Conservation (phyloP, 2,113 vertebrate genomes). For the Myxocyprinus asiaticus region DNA sequence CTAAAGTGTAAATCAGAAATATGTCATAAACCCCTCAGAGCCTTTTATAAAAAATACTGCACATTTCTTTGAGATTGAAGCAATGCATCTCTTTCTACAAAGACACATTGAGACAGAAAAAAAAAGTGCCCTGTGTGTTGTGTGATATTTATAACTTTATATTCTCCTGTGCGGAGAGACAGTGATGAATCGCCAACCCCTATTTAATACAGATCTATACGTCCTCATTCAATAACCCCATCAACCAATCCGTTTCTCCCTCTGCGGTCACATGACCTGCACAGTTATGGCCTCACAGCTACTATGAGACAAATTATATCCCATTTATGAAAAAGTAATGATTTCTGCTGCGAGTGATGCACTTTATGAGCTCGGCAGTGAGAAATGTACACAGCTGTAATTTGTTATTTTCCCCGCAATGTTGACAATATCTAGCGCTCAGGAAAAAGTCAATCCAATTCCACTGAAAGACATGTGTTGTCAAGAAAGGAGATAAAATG, state of each 20-base stretch:
- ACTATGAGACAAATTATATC: conserved; percentile 74
- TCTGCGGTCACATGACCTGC: conserved; percentile 60
- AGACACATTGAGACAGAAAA: conserved; percentile 41
- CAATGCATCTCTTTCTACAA: conserved; percentile 62
- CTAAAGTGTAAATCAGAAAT: not conserved
- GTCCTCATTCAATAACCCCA: conserved; percentile 64
- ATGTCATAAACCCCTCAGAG: conserved; percentile 50
- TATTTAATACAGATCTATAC: conserved; percentile 60
- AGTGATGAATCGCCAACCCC: conserved; percentile 55
- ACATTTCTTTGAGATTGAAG: conserved; percentile 41
- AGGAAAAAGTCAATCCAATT: conserved; percentile 69
- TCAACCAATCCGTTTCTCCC: conserved; percentile 58
- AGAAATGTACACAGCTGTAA: conserved; percentile 28
- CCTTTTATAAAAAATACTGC: conserved; percentile 49
- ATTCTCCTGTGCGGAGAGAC: conserved; percentile 57
- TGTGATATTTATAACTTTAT: conserved; percentile 67
- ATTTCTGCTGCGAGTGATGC: conserved; percentile 67
- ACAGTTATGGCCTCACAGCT: conserved; percentile 57
- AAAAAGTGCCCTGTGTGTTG: conserved; percentile 4
- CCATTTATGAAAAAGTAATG: conserved; percentile 78
- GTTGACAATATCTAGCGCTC: conserved; percentile 62
- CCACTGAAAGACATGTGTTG: conserved; percentile 67
- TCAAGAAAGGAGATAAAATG: conserved; percentile 53
- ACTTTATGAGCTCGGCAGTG: conserved; percentile 59
- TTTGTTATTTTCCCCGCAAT: conserved; percentile 13